Evolutionary conservation across 2,113 vertebrate species (phyloP), one percentile per base, ranked within the genome.

Genomic region (Mus pahari): DNA sequence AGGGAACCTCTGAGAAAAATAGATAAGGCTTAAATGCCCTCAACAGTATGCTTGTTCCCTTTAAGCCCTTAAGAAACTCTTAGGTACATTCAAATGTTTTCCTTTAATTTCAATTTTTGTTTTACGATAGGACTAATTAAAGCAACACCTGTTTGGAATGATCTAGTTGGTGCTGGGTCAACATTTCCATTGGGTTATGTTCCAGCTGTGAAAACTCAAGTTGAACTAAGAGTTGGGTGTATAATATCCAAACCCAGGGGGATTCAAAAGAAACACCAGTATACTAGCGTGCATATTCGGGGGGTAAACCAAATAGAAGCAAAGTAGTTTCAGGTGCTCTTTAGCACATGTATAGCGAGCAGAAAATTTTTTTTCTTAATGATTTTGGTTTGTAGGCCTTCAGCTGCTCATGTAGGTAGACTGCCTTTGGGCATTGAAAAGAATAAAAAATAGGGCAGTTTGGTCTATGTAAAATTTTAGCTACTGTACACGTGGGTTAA

Each of bases 151-250:
- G 98, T 97, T 98, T 97, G 96, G 96, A 98, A 89, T 98, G 98
- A 98, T 98, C 98, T 71, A 97, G 97, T 95, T 97, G 97, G 97
- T 97, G 94, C 97, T 98, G 94, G 96, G 98, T 98, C 98, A 99
- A 98, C 97, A 98, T 99, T 99, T 98, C 98, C 98, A 98, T 94
- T 97, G 94, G 97, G 98, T 99, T 98, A 98, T 98, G 97, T 98
- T 96, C 97, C 98, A 99, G 98, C 98, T 99, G 98, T 98, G 98
- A 98, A 99, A 99, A 98, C 98, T 98, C 97, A 97, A 97, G 98
- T 98, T 98, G 96, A 97, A 97, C 90, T 97, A 94, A 98, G 97
- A 98, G 97, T 96, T 97, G 97, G 96, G 97, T 96, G 97, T 98
- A 98, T 97, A 98, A 98, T 98, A 98, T 94, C 97, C 97, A 96